Conservation (phyloP, 2,888 invertebrate genomes). For the Campopleginae sp. region DNA sequence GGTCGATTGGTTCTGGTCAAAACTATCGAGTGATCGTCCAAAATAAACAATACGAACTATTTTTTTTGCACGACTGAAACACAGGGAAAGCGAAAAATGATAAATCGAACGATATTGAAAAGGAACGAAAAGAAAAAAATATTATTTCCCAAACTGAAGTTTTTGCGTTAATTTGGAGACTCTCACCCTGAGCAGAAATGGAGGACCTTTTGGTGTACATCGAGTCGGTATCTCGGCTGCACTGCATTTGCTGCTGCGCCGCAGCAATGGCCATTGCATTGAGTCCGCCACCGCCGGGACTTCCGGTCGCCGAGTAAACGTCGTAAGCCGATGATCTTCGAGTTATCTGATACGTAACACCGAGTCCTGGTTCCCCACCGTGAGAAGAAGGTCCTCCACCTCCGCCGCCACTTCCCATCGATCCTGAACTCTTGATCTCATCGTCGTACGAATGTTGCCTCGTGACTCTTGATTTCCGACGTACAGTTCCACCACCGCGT, state of each 20-base stretch:
- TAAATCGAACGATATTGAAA: neutral
- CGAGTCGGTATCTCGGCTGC: conserved; percentile 56
- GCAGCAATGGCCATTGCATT: conserved; percentile 83
- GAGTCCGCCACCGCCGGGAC: conserved; percentile 74
- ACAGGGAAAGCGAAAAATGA: neutral
- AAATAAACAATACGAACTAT: neutral
- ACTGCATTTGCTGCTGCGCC: conserved; percentile 77
- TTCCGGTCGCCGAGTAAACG: conserved; percentile 89
- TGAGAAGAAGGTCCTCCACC: conserved; percentile 70
- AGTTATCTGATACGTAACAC: conserved; percentile 90
- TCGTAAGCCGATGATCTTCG: conserved; percentile 94
- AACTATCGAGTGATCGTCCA: neutral
- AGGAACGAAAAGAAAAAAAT: too few relatives aligned
- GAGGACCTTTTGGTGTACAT: conserved; percentile 78
- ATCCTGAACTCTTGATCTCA: conserved; percentile 86
- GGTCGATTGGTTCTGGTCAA: neutral
- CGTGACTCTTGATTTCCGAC: conserved; percentile 88
- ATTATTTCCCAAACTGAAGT: neutral
- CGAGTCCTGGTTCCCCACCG: conserved; percentile 86
- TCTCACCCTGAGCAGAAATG: conserved; percentile 80
- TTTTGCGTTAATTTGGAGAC: too few relatives aligned
- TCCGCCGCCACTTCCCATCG: conserved; percentile 74
- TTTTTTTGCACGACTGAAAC: neutral
- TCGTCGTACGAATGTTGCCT: conserved; percentile 95
- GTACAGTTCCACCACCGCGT: conserved; percentile 76